A percentile compares a stretch with the other conserved stretches of the same genome.
Conservation (phyloP, 2,888 invertebrate species). For the Tipula lateralis region DNA sequence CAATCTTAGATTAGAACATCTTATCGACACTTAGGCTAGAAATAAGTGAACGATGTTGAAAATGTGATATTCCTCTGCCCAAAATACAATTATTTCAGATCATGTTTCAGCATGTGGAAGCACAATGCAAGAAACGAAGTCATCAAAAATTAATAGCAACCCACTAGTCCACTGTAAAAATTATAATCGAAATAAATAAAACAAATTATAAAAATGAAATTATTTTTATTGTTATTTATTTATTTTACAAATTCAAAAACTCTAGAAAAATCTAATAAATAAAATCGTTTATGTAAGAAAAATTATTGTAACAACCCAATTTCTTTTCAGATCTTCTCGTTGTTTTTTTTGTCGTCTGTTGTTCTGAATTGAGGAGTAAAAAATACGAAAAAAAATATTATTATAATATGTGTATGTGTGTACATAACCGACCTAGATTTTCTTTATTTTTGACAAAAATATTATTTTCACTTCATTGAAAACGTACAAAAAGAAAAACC, state of each 20-base stretch:
- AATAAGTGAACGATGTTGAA: no score
- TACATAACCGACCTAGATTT: background rate
- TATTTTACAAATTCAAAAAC: background rate
- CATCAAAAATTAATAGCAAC: background rate
- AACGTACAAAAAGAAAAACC: background rate
- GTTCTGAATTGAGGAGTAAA: background rate
- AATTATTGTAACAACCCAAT: background rate
- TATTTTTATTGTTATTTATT: constrained; percentile 1
- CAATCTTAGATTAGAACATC: no score
- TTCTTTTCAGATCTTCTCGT: background rate
- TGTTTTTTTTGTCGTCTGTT: background rate
- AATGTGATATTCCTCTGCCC: no score
- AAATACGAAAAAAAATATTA: constrained; percentile 3
- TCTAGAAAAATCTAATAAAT: background rate
- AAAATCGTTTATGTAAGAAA: constrained; percentile 4
- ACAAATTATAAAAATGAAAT: background rate
- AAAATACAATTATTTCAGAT: no score
- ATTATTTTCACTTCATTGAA: constrained; percentile 15
- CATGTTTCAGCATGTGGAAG: no score
- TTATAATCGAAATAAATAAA: background rate
- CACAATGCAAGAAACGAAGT: background rate
- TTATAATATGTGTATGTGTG: no score
- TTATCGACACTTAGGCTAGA: no score
- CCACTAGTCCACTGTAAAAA: background rate
- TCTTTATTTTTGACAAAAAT: background rate